phyloP scores from a whole-genome alignment of 2,113 vertebrate species.

The Verasper variegatus region DNA sequence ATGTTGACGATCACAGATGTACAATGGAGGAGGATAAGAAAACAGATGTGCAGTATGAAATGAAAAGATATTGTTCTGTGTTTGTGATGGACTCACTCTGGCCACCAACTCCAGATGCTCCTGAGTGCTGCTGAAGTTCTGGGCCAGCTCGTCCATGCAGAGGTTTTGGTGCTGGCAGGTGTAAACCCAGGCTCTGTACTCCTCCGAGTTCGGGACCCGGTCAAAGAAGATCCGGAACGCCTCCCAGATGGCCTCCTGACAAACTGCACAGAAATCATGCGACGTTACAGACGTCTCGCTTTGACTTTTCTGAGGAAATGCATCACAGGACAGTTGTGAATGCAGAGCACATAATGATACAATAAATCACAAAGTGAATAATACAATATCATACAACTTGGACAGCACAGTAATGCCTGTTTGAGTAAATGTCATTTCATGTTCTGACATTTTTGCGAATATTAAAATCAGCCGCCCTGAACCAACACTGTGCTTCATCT shows the following conservation, averaged over 20 bases:
- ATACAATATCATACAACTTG: too few species aligned
- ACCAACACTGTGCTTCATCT: constrained; percentile 18
- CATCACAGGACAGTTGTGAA: neutral
- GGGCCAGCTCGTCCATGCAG: constrained; percentile 91
- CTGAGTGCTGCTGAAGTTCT: constrained; percentile 92
- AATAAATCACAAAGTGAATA: neutral
- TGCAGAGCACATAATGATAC: neutral
- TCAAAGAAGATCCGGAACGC: constrained; percentile 94
- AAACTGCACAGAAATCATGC: constrained; percentile 81
- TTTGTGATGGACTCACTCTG: constrained; percentile 77
- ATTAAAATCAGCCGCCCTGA: constrained; percentile 31
- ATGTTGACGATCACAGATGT: neutral
- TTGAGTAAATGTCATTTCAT: constrained; percentile 42
- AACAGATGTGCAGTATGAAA: neutral
- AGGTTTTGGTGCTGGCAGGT: constrained; percentile 90
- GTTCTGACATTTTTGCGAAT: constrained; percentile 38
- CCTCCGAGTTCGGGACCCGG: constrained; percentile 89
- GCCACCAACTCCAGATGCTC: constrained; percentile 91
- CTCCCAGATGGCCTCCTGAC: constrained; percentile 97
- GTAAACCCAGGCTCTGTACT: constrained; percentile 91
- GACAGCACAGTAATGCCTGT: neutral
- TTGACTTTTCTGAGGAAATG: neutral
- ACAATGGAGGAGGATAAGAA: neutral
- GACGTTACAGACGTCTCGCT: neutral
- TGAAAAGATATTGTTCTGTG: neutral